Percentiles rank a stretch among this genome's conserved stretches.
phyloP scores from a whole-genome alignment of 2,797 vertebrate species.

The Sorex maritimensis region DNA sequence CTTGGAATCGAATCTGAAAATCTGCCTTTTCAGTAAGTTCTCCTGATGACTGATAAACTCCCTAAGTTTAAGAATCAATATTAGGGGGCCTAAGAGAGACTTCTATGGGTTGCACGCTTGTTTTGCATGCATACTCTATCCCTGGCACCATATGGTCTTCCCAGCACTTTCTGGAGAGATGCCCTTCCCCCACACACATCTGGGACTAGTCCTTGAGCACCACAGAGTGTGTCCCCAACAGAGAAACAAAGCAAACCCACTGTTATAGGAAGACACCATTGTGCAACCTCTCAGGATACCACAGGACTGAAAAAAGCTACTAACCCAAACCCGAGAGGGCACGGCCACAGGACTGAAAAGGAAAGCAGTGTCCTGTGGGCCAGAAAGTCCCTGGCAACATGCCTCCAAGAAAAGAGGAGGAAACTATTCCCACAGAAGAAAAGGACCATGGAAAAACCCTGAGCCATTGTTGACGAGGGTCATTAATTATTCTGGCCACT shows the following conservation, averaged over 20 bases:
- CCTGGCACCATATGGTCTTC: too few relatives aligned
- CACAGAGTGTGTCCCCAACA: too few relatives aligned
- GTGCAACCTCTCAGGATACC: constrained; percentile 15
- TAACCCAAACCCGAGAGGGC: constrained; percentile 68
- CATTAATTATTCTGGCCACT: constrained; percentile 72
- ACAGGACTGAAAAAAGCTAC: constrained; percentile 24
- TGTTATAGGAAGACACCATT: constrained; percentile 36
- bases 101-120: too few relatives aligned
- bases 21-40: constrained; percentile 18
- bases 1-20: background rate
- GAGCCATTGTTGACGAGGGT: constrained; percentile 68
- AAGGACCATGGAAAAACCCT: constrained; percentile 82
- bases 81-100: too few relatives aligned
- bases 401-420: constrained; percentile 80
- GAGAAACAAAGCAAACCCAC: background rate
- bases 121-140: too few relatives aligned
- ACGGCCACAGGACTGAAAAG: constrained; percentile 72
- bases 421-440: constrained; percentile 77
- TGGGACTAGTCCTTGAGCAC: too few relatives aligned
- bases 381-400: constrained; percentile 82
- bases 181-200: too few relatives aligned
- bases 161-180: too few relatives aligned
- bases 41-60: background rate
- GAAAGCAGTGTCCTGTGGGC: constrained; percentile 44
- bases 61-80: background rate